Conservation (phyloP, 2,888 invertebrate genomes). For the Iselma pallidipennis region DNA sequence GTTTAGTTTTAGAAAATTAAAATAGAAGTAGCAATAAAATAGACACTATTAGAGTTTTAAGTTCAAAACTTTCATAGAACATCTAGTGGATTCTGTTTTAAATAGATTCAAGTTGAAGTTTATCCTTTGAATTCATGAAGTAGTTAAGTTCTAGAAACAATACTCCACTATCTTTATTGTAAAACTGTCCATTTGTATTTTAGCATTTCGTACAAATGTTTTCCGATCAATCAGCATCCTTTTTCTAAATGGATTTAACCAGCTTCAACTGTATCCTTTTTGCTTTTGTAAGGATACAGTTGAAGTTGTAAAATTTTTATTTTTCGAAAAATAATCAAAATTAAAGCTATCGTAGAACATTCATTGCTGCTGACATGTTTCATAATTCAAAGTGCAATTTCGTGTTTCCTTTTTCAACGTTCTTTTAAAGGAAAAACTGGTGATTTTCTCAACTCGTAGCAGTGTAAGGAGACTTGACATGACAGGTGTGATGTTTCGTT, state of each 20-base stretch:
- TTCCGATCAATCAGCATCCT: too few species aligned
- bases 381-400: neutral
- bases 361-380: neutral
- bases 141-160: neutral
- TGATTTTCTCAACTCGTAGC: neutral
- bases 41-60: neutral
- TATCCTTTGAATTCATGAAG: neutral
- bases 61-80: neutral
- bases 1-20: neutral
- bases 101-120: neutral
- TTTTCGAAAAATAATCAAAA: too few species aligned
- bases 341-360: too few species aligned
- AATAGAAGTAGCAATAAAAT: neutral
- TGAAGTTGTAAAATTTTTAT: too few species aligned
- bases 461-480: neutral
- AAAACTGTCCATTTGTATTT: too few species aligned
- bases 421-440: neutral
- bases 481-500: neutral
- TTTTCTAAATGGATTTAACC: too few species aligned
- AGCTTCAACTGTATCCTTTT: too few species aligned
- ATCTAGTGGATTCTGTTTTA: neutral
- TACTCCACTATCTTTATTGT: too few species aligned
- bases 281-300: too few species aligned
- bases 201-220: too few species aligned
- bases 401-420: neutral